Evolutionary conservation across 92 coral and sea anemone species (phyloP), one percentile per base, ranked within the genome.

Genomic region (Siderastrea radians): DNA sequence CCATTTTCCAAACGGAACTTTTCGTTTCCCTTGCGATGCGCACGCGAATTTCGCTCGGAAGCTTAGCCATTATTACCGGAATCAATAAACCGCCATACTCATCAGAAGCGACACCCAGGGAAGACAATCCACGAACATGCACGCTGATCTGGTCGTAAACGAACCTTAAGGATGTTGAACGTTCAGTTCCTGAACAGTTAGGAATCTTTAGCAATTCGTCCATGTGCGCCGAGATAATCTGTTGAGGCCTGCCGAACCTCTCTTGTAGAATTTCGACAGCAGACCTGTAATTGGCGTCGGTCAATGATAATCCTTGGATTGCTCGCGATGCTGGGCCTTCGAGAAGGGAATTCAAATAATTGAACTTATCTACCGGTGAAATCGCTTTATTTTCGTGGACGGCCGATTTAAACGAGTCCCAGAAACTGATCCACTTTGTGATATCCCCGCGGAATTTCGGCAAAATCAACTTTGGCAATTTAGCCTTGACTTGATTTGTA

Each of bases 161-260:
- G 58, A 83, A 80, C 15, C 88, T 49, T 15, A 92, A 38, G 51
- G 71, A 50, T n/a, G 80, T 58, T 77, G 91, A 63, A 53, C 73
- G 75, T 55, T 91, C 89, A 48, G 62, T 78, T 26, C 38, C 38
- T 49, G n/a, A 1, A 58, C 93, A 85, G 78, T 80, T 71, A 44
- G 74, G 91, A n/a, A 92, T 14, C 16, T 89, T 89, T 38, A 92
- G 64, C 43, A 87, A 60, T 67, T 91, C 91, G 59, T 91, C 94
- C 88, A 87, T 91, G 68, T 81, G 91, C 7, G 88, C 90, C 4
- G 88, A 81, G 53, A 91, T 86, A 1, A 87, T 50, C 81, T 91
- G 91, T 62, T 87, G 88, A n/a, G 94, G 78, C 62, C 57, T 74
- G 50, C 90, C 87, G 75, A 84, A 84, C 13, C 91, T 62, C 49